Evolutionary conservation across 2,113 vertebrate species (phyloP).

Genomic region (Melanostigma gelatinosum): DNA sequence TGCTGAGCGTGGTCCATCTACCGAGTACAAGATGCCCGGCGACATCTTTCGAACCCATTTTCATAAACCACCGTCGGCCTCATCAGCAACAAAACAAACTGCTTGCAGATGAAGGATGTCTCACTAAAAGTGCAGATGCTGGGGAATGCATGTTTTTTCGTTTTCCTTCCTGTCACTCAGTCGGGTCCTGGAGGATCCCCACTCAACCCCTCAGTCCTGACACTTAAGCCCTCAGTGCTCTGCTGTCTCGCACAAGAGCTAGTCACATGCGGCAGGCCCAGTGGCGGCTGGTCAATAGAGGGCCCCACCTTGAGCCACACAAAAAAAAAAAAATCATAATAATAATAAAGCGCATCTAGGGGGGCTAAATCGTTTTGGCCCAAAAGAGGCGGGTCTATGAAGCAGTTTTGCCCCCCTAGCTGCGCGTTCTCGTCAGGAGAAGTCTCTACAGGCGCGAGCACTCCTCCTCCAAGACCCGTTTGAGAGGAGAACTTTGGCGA

Average conservation of each 20-base stretch:
- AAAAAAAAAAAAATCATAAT: too few species aligned
- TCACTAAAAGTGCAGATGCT: background rate
- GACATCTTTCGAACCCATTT: background rate
- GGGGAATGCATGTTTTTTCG: conserved; percentile 1
- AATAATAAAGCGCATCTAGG: too few species aligned
- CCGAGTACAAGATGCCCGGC: background rate
- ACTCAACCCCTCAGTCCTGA: conserved; percentile 42
- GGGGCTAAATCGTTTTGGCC: too few species aligned
- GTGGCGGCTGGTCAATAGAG: too few species aligned
- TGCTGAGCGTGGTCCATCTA: conserved; percentile 26
- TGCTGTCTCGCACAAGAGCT: conserved; percentile 19
- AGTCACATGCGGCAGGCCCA: too few species aligned
- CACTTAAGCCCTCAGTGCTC: conserved; percentile 59
- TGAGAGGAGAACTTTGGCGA: too few species aligned
- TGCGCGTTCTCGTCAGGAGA: too few species aligned
- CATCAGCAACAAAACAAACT: conserved; percentile 31
- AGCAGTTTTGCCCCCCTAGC: too few species aligned
- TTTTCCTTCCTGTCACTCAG: conserved; percentile 21
- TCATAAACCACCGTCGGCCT: background rate
- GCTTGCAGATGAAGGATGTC: background rate
- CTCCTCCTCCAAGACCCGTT: too few species aligned
- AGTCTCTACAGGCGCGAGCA: too few species aligned
- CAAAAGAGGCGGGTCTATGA: too few species aligned
- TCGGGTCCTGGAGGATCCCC: conserved; percentile 30
- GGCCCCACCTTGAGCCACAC: too few species aligned